Evolutionary conservation across 2,888 invertebrate species (phyloP).

Genomic region (Drosophila rellima): DNA sequence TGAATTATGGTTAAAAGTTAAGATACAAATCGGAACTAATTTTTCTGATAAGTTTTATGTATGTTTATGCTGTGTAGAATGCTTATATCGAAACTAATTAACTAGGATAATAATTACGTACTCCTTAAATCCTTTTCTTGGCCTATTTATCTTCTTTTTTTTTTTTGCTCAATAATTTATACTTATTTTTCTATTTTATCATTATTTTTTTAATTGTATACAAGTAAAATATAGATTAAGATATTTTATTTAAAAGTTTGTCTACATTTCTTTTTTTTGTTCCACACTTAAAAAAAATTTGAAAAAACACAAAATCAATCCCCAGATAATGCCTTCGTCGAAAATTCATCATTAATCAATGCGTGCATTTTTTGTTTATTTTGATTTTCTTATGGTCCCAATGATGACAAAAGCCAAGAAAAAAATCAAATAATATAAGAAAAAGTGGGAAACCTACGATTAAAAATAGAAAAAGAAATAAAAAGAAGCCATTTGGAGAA

Average conservation of each 20-base stretch:
- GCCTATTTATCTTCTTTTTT: too few species aligned
- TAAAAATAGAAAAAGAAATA: conserved; percentile 57
- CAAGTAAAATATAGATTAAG: too few species aligned
- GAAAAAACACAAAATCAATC: conserved; percentile 31
- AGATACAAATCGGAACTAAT: too few species aligned
- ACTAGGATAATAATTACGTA: too few species aligned
- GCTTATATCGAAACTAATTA: too few species aligned
- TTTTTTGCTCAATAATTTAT: too few species aligned
- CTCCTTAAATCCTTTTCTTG: too few species aligned
- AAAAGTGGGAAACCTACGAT: conserved; percentile 54
- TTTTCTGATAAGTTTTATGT: background rate
- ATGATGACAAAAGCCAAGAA: conserved; percentile 52
- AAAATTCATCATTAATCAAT: conserved; percentile 70
- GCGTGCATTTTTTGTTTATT: conserved; percentile 62
- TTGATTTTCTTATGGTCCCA: conserved; percentile 50
- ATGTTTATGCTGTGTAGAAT: too few species aligned
- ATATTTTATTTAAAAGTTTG: too few species aligned
- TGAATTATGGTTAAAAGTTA: background rate
- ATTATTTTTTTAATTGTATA: too few species aligned
- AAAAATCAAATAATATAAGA: conserved; percentile 25
- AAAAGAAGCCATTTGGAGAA: conserved; percentile 5
- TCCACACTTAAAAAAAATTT: background rate
- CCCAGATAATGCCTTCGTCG: conserved; percentile 29
- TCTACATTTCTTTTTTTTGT: conserved; percentile 5
- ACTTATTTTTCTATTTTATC: too few species aligned